A percentile compares a stretch with the other conserved stretches of the same genome.
Conservation (phyloP, 2,888 invertebrate genomes). For the Scaptomyza flava region DNA sequence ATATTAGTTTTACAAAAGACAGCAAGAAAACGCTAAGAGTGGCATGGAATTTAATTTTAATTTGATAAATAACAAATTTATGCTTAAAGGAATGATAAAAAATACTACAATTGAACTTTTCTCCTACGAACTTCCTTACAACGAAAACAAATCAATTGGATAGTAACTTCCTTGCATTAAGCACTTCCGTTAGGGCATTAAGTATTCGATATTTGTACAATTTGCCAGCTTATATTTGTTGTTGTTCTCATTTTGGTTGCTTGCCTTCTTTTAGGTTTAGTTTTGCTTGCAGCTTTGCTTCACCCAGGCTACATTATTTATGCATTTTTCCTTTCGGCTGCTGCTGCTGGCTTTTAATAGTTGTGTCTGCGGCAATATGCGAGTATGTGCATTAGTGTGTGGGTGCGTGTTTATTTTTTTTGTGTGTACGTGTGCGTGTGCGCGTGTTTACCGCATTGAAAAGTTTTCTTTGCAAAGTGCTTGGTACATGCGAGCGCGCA, state of each 20-base stretch:
- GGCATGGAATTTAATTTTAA: no score
- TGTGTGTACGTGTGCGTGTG: conserved; percentile 25
- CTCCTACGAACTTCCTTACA: no score
- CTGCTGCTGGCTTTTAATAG: conserved; percentile 68
- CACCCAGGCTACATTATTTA: conserved; percentile 68
- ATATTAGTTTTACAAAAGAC: conserved; percentile 10
- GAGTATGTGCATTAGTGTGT: conserved; percentile 30
- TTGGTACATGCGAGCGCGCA: conserved; percentile 75
- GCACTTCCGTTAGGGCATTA: conserved; percentile 36
- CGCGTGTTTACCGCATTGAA: conserved; percentile 74
- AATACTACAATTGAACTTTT: no score
- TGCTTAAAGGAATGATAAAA: no score
- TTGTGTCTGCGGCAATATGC: conserved; percentile 60
- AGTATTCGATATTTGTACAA: conserved; percentile 37
- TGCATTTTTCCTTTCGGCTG: conserved; percentile 66
- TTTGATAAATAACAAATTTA: no score
- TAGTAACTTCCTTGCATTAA: not conserved
- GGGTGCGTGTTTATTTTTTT: conserved; percentile 31
- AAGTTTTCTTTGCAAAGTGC: conserved; percentile 79
- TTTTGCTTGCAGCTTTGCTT: conserved; percentile 39
- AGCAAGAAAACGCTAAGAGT: no score
- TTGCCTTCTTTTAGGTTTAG: conserved; percentile 6
- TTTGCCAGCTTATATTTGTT: conserved; percentile 38
- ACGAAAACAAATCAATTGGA: no score
- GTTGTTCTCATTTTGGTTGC: conserved; percentile 11